Evolutionary conservation across 2,888 invertebrate species (phyloP), one percentile per base, ranked within the genome.

Genomic region (Leptopilina myrica): DNA sequence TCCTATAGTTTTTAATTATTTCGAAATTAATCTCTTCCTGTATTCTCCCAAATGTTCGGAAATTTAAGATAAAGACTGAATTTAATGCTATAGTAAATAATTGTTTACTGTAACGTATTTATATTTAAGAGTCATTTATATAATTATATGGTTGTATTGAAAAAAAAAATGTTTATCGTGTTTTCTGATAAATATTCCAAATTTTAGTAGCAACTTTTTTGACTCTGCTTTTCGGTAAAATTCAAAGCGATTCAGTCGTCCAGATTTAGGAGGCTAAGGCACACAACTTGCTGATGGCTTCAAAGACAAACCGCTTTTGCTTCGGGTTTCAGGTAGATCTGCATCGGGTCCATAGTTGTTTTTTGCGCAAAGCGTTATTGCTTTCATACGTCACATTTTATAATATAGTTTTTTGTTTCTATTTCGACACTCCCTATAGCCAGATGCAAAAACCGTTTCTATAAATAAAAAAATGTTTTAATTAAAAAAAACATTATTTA

Each of bases 241-340:
- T 88, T 90, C 89, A 90, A 90, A 90, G 89, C 84, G 85, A 87
- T 87, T 88, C 86, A 89, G 88, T 89, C 86, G 89, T 88, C 87
- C 87, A 86, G 84, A 69, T 69, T 69, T 69, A 69, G 26, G 69
- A 69, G 69, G 49, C 66, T 40, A 46, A 84, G 84, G 81, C 76
- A 33, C 33, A 33, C 33, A 49, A 49, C 49, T 82, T 84, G 78
- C 78, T 84, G 85, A 85, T 86, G 85, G 84, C 85, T 85, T 88
- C 89, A 88, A 89, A 89, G 87, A 87, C 87, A 86, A 49, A 86
- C 89, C 89, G 89, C 87, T 84, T 69, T 49, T 78, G 81, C 85
- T 81, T 82, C 85, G 83, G 83, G 85, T 86, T 84, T 84, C 88
- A 89, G 89, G 89, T 89, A 88, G 85, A 84, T 80, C 79, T 79